These are phyloP conservation scores for Melinaea marsaeus DNA, from an alignment of 2,888 invertebrate genomes.

Conservation along the genomic window DNA sequence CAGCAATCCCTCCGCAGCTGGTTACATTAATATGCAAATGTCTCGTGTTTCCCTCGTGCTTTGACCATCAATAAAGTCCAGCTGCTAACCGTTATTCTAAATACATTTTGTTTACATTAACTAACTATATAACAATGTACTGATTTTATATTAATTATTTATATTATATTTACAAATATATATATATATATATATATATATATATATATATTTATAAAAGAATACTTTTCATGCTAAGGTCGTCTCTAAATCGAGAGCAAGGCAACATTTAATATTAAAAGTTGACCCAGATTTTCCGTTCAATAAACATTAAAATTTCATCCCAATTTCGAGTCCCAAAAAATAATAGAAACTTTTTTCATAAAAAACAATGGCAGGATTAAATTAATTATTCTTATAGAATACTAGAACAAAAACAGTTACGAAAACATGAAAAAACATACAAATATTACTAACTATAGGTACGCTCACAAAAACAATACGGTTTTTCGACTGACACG, in stretches of 20 bases:
- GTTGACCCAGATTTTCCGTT: conserved; percentile 44
- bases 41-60: conserved; percentile 39
- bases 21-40: conserved; percentile 65
- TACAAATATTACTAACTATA: not conserved
- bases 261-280: conserved; percentile 39
- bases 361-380: too few relatives aligned
- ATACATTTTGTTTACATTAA: conserved; percentile 33
- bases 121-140: not conserved
- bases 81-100: conserved; percentile 57
- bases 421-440: not conserved
- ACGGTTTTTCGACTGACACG: conserved; percentile 1
- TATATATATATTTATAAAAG: too few relatives aligned
- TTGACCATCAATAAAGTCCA: conserved; percentile 43
- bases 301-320: conserved; percentile 43
- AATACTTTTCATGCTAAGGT: too few relatives aligned
- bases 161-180: too few relatives aligned
- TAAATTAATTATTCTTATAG: too few relatives aligned
- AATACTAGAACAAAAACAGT: too few relatives aligned
- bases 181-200: too few relatives aligned
- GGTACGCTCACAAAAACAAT: not conserved
- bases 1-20: conserved; percentile 16
- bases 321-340: conserved; percentile 25
- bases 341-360: not conserved
- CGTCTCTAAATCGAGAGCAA: conserved; percentile 36
- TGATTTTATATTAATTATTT: not conserved